Conservation (phyloP, 2,888 invertebrate species). For the Caenorhabditis sulstoni region DNA sequence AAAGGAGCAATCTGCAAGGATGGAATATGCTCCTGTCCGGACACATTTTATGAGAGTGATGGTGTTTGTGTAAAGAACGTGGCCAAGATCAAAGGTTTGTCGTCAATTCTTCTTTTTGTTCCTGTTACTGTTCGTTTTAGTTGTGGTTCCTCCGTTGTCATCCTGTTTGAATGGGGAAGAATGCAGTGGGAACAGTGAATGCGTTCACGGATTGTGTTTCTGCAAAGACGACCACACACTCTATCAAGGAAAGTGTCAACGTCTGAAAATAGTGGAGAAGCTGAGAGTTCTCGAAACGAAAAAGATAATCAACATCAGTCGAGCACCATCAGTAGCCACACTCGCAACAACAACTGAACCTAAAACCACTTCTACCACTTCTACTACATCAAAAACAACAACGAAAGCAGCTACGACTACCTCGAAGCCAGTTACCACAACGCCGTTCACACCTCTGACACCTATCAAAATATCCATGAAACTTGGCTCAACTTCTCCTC, state of each 20-base stretch:
- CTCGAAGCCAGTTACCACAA: slow-evolving; percentile 23
- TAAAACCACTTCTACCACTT: slow-evolving; percentile 17
- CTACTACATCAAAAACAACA: slow-evolving; percentile 21
- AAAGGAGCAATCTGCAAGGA: slow-evolving; percentile 68
- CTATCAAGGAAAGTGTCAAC: slow-evolving; percentile 64
- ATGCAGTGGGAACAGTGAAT: slow-evolving; percentile 74
- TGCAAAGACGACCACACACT: slow-evolving; percentile 69
- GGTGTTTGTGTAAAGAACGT: slow-evolving; percentile 62
- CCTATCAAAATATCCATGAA: slow-evolving; percentile 50
- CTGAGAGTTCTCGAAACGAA: slow-evolving; percentile 35
- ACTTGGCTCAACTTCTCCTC: slow-evolving; percentile 20
- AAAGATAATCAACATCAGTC: slow-evolving; percentile 10
- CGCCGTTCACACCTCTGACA: slow-evolving; percentile 53
- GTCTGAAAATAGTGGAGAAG: slow-evolving; percentile 35
- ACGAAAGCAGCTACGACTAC: slow-evolving; percentile 26
- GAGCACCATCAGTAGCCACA: not conserved
- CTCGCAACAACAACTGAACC: not conserved
- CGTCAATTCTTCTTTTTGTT: not conserved
- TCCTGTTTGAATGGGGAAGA: slow-evolving; percentile 71
- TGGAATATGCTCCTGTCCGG: slow-evolving; percentile 70
- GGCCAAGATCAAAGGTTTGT: slow-evolving; percentile 57
- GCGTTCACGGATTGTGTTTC: slow-evolving; percentile 73
- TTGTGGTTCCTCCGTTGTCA: slow-evolving; percentile 71
- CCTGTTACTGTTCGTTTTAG: slow-evolving; percentile 15
- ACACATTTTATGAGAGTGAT: slow-evolving; percentile 56